Conservation (phyloP, 2,113 vertebrate species). For the Anolis carolinensis region DNA sequence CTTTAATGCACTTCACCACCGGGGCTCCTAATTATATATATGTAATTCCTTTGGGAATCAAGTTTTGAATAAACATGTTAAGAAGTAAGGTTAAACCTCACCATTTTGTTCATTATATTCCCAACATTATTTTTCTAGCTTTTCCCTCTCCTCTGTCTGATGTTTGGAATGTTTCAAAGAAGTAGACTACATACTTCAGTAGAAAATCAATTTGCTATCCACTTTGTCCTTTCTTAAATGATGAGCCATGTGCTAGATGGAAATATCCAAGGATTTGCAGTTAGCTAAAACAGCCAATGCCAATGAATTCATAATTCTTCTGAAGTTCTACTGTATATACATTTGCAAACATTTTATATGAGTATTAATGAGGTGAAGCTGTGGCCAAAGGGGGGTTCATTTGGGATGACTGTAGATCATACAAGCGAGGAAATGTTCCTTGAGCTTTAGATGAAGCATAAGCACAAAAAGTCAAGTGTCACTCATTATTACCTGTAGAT, state of each 20-base stretch:
- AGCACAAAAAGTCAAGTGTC: neutral
- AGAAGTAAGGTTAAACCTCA: neutral
- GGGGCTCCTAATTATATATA: too few relatives aligned
- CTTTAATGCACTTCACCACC: too few relatives aligned
- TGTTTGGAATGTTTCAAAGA: neutral
- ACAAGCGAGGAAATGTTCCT: neutral
- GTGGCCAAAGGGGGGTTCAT: neutral
- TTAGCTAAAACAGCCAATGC: neutral
- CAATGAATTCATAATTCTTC: neutral
- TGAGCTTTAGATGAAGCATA: neutral
- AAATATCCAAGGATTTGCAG: neutral
- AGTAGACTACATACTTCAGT: neutral
- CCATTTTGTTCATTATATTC: neutral
- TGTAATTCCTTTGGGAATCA: neutral
- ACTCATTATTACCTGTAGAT: neutral
- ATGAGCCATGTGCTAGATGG: neutral
- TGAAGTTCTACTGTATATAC: neutral
- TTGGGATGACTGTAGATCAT: neutral
- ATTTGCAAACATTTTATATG: too few relatives aligned
- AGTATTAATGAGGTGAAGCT: neutral
- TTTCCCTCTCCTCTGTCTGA: neutral
- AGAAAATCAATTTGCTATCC: neutral
- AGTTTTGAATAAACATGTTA: neutral
- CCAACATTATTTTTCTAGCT: neutral
- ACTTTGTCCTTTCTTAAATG: neutral